These are phyloP conservation scores for Apomyelois bistriatella DNA, from an alignment of 2,888 invertebrate species.

Conservation along the genomic window DNA sequence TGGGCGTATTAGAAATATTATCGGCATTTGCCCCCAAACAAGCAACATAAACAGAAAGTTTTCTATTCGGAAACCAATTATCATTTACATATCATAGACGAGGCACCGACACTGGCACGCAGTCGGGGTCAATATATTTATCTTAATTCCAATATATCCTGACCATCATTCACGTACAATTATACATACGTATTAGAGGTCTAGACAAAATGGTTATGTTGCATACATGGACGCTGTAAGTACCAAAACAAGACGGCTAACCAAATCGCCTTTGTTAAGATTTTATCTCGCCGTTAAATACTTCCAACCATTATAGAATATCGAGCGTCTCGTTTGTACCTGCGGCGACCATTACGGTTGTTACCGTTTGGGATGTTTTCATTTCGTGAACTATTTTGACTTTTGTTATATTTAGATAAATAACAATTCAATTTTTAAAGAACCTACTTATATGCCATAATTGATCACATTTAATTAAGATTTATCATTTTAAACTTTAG, in stretches of 20 bases:
- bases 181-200: slow-evolving; percentile 35
- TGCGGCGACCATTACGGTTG: slow-evolving; percentile 63
- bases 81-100: slow-evolving; percentile 78
- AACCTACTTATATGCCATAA: too few species aligned
- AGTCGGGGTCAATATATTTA: slow-evolving; percentile 76
- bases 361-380: slow-evolving; percentile 56
- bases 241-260: slow-evolving; percentile 76
- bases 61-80: slow-evolving; percentile 77
- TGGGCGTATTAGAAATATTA: slow-evolving; percentile 56
- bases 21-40: slow-evolving; percentile 57
- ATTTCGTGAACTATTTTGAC: slow-evolving; percentile 35
- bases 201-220: slow-evolving; percentile 46
- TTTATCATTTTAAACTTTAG: too few species aligned
- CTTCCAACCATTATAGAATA: slow-evolving; percentile 75
- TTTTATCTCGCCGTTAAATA: slow-evolving; percentile 78
- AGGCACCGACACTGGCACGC: slow-evolving; percentile 70
- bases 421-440: too few species aligned
- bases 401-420: background rate
- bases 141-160: slow-evolving; percentile 48
- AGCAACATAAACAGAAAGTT: slow-evolving; percentile 69
- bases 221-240: slow-evolving; percentile 68
- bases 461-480: too few species aligned
- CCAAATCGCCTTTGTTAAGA: slow-evolving; percentile 79
- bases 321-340: slow-evolving; percentile 64
- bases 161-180: slow-evolving; percentile 37